Evolutionary conservation across 2,113 vertebrate species (phyloP), one percentile per base, ranked within the genome.

Genomic region (Micronycteris hirsuta): DNA sequence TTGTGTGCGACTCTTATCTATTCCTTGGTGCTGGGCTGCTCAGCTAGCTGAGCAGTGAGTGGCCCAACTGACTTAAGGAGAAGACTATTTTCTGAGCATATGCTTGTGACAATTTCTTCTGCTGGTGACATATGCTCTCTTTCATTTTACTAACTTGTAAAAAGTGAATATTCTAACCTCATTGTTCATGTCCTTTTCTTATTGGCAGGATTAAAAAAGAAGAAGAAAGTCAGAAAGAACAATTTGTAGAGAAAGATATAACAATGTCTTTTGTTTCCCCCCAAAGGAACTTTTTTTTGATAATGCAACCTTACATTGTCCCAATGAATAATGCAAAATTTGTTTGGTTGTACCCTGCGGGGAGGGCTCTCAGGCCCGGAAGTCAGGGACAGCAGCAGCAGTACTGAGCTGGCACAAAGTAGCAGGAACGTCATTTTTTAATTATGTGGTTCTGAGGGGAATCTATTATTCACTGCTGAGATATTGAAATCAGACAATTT

Each of bases 351-450:
- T 95, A 88, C 86, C 96, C 95, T 98, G 70, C 76, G 97, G 93
- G 95, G 77, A 97, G 92, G 94, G 74, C 65, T 96, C 82, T 83
- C 19, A 45, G 98, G 63, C 84, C 84, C 22, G 22, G 65, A 97
- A 98, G 97, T 94, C 94, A 95, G 78, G 67, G 97, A 97, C 95
- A 98, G 52, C 61, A 61, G 67, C 65, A 71, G 19, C 88, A 71
- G 19, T 89, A 86, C 49, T 36, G 33, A 95, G 92, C 94, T 98
- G 96, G 97, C 97, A 98, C 82, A 83, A 54, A 92, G 95, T 93
- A 98, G 73, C 96, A 97, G 93, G 98, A 98, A 98, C 97, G 97
- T 98, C 98, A 98, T 98, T 97, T 98, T 98, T 98, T 98, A 99
- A 99, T 98, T 98, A 98, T 97, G 97, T 98, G 97, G 52, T 98